Evolutionary conservation across 2,888 invertebrate genomes (phyloP).

Genomic region (Charanyca ferruginea): DNA sequence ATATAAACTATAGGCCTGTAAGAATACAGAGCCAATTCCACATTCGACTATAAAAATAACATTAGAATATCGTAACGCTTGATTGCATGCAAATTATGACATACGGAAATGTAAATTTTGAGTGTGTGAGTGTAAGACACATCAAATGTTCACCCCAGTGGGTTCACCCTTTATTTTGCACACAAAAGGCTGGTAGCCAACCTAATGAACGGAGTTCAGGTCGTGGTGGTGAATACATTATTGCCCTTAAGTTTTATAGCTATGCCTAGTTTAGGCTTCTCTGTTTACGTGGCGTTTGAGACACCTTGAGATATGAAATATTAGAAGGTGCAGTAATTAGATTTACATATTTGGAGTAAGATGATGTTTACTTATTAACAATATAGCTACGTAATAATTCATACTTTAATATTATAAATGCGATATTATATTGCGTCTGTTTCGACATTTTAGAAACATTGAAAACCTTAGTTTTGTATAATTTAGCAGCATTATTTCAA

Average conservation of each 20-base stretch:
- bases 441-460: too few species aligned
- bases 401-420: too few species aligned
- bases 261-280: constrained; percentile 55
- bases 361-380: not conserved
- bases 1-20: constrained; percentile 48
- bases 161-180: constrained; percentile 80
- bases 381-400: not conserved
- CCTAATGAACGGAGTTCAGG: constrained; percentile 79
- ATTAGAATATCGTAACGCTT: constrained; percentile 72
- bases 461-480: too few species aligned
- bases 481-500: too few species aligned
- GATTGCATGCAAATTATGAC: constrained; percentile 83
- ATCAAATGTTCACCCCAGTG: constrained; percentile 72
- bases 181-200: constrained; percentile 78
- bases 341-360: constrained; percentile 19
- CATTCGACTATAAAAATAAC: constrained; percentile 48
- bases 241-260: constrained; percentile 65
- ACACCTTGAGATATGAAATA: constrained; percentile 35
- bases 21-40: constrained; percentile 20
- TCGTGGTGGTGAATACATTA: constrained; percentile 80
- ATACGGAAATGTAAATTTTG: constrained; percentile 79
- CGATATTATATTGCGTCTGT: too few species aligned
- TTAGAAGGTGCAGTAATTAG: constrained; percentile 9
- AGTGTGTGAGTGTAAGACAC: constrained; percentile 73
- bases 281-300: constrained; percentile 43